Evolutionary conservation across 2,888 invertebrate genomes (phyloP).

Genomic region (Cabera pusaria): DNA sequence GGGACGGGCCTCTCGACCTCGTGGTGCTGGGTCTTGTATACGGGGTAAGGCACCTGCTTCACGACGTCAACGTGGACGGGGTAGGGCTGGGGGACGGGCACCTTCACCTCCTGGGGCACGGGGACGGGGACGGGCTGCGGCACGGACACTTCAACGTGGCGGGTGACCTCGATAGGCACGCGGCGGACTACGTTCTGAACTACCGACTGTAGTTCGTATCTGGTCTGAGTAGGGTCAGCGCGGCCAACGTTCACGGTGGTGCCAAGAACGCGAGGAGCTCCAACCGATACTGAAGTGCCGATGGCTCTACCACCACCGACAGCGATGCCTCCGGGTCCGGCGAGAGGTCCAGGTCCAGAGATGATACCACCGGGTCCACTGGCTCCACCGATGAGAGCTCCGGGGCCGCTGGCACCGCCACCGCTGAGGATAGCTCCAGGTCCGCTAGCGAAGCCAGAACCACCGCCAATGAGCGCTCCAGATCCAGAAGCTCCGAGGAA

Average conservation of each 20-base stretch:
- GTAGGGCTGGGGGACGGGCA: constrained; percentile 76
- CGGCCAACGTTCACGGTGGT: constrained; percentile 57
- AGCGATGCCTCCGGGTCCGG: constrained; percentile 15
- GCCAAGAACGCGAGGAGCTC: constrained; percentile 56
- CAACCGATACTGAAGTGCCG: constrained; percentile 35
- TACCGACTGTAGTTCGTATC: constrained; percentile 72
- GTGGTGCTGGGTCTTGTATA: constrained; percentile 70
- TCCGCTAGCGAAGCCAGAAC: not conserved
- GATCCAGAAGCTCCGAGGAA: not conserved
- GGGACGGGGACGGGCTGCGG: constrained; percentile 69
- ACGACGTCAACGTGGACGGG: constrained; percentile 72
- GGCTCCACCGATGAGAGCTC: constrained; percentile 2
- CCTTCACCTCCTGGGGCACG: constrained; percentile 67
- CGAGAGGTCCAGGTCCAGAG: constrained; percentile 10
- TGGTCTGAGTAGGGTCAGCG: constrained; percentile 47
- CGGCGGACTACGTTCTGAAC: constrained; percentile 72
- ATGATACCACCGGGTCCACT: constrained; percentile 11
- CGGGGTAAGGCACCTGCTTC: constrained; percentile 73
- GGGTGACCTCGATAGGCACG: constrained; percentile 70
- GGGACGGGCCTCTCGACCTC: constrained; percentile 74
- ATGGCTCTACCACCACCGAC: constrained; percentile 18
- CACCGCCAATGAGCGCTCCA: constrained; percentile 6
- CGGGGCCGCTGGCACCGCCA: constrained; percentile 7
- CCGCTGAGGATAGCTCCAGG: constrained; percentile 3
- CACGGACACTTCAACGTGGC: constrained; percentile 65